Evolutionary conservation across 2,113 vertebrate genomes (phyloP), one percentile per base, ranked within the genome.

Genomic region (Probosciger aterrimus): DNA sequence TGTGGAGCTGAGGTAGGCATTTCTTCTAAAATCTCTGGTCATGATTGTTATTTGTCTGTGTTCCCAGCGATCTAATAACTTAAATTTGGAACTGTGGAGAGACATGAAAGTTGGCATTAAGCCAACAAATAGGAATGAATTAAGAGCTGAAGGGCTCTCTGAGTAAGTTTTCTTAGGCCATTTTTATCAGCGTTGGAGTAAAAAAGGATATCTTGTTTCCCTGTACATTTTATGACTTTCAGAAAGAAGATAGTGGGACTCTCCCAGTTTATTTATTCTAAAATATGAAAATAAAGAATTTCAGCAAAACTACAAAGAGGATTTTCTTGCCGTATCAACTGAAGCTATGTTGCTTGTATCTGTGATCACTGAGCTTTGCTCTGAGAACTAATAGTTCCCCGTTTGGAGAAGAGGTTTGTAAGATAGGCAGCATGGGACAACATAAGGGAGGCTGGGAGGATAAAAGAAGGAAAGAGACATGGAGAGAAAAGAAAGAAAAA

Each of bases 61-160:
- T 84, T 92, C 67, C 39, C 22, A 47, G 30, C 4, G 1, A 80
- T 33, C 18, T 69, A 57, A 69, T 74, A 62, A 71, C 30, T 87
- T 44, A 57, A 7, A 57, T 69, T 41, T 44, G 28, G 23, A 28
- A 62, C 44, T 24, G 18, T 57, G 31, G 44, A 90, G 31, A 77
- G 53, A 80, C 10, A 10, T 15, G 8, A 5, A 88, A 59, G 17
- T 77, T 90, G n/a, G 9, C 0, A 0, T 52, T 65, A 82, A 62
- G 41, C 25, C 53, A 70, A 35, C 33, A 59, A 35, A 20, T 1
- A 59, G 10, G 49, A 77, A 62, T 80, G 47, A 85, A 80, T 80
- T 37, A 82, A 76, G 67, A 86, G 64, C 53, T 14, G 27, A 87
- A 79, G 24, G 47, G 15, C n/a, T 92, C 95, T 85, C 70, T 86